A percentile compares a stretch with the other conserved stretches of the same genome.
Evolutionary conservation across 2,113 vertebrate species (phyloP).

Genomic region (Engystomops pustulosus): DNA sequence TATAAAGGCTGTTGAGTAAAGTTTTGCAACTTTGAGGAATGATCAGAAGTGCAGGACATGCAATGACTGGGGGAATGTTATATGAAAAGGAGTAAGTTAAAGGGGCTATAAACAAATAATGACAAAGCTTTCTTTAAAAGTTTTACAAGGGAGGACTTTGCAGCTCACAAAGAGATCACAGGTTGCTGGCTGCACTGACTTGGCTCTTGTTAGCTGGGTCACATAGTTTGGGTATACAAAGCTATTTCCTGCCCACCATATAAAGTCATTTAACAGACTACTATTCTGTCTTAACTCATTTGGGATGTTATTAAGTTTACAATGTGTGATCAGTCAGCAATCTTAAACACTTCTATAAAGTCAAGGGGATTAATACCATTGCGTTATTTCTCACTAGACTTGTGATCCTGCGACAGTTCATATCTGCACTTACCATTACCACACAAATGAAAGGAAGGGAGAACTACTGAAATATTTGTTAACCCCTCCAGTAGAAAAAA

Average conservation of each 20-base stretch:
- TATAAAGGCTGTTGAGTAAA: no score
- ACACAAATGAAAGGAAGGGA: no score
- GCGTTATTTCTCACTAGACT: not conserved
- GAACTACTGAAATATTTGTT: no score
- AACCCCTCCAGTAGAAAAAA: no score
- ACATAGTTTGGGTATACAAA: constrained; percentile 83
- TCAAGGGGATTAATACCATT: not conserved
- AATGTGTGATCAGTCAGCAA: constrained; percentile 42
- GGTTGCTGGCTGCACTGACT: constrained; percentile 69
- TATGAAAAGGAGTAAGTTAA: not conserved
- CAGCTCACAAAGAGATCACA: constrained; percentile 63
- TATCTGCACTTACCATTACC: not conserved
- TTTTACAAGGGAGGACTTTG: constrained; percentile 31
- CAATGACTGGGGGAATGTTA: not conserved
- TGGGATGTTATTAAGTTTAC: constrained; percentile 58
- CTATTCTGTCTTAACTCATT: constrained; percentile 65
- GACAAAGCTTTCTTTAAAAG: constrained; percentile 2
- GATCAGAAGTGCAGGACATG: not conserved
- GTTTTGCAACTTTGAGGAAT: not conserved
- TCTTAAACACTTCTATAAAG: constrained; percentile 22
- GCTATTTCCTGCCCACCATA: constrained; percentile 81
- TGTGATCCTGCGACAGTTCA: not conserved
- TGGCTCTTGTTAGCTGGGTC: constrained; percentile 65
- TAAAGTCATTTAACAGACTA: constrained; percentile 71
- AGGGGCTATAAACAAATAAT: constrained; percentile 16